Evolutionary conservation across 2,113 vertebrate genomes (phyloP), one percentile per base, ranked within the genome.

Genomic region (Burhinus oedicnemus): DNA sequence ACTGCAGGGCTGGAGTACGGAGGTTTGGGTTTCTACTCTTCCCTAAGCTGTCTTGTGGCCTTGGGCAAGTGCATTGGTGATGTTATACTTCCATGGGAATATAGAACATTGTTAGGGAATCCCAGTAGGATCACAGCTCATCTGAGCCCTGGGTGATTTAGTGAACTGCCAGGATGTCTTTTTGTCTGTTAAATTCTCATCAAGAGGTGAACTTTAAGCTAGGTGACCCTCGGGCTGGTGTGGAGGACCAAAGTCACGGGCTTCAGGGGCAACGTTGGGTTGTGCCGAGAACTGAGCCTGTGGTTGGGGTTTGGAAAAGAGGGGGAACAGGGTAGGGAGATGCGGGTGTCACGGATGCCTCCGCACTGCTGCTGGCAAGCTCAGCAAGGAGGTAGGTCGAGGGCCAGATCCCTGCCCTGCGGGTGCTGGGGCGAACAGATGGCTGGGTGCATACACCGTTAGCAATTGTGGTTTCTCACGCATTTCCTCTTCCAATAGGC

Each of bases 401-500:
- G 45, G 45, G 58, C 36, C 66, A 83, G 55, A 55, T 42, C 52
- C n/a, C 54, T 32, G 38, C 75, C 38, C 32, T 3, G n/a, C 3
- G 4, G 38, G 36, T 0, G 4, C 26, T 29, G 1, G 38, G 54
- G 4, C 0, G 11, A 81, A 10, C 81, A 90, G 82, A 82, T 90
- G 83, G 78, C 52, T 6, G 1, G 8, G 15, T 38, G 22, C 6
- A 1, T 11, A 3, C 11, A 9, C 25, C 1, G 8, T 45, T 15
- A 32, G 36, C 26, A 58, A 13, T 17, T 4, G 0, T 22, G 66
- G 30, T 27, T 61, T 44, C 70, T 66, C 27, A n/a, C 2, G 0
- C 4, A 2, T 36, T 55, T 61, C 38, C 42, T 84, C 75, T 96
- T 92, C 92, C 83, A 15, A 60, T 89, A 99, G 99, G 84, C 95